phyloP scores from a whole-genome alignment of 1,140 invertebrate genomes.

The Monomorium pharaonis region DNA sequence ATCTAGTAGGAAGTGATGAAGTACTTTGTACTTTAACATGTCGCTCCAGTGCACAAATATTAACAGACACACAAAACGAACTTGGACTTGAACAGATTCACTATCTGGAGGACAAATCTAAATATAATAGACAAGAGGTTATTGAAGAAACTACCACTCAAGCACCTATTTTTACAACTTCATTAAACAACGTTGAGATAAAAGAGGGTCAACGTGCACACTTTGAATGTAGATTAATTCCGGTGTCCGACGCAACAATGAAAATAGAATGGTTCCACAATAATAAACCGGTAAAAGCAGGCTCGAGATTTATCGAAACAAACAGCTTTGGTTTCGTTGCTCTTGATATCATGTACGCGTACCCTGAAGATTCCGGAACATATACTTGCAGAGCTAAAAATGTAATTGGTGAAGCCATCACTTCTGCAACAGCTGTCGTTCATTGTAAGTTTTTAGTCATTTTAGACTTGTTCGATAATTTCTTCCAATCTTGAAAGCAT shows the following conservation, averaged over 20 bases:
- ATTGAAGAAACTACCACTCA: conserved; percentile 94
- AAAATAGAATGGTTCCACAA: conserved; percentile 99
- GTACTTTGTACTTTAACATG: conserved; percentile 90
- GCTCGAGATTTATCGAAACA: conserved; percentile 95
- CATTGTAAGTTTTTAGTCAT: conserved; percentile 86
- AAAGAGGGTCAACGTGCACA: conserved; percentile 98
- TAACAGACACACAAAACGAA: conserved; percentile 94
- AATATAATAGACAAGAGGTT: conserved; percentile 90
- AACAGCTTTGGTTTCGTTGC: conserved; percentile 98
- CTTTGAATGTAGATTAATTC: conserved; percentile 97
- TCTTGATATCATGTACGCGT: conserved; percentile 95
- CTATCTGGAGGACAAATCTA: conserved; percentile 93
- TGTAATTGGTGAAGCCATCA: conserved; percentile 94
- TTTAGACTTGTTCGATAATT: conserved; percentile 18
- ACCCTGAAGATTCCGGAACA: conserved; percentile 96
- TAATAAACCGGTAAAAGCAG: conserved; percentile 94
- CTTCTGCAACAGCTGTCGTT: conserved; percentile 91
- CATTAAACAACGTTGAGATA: conserved; percentile 95
- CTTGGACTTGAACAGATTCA: conserved; percentile 94
- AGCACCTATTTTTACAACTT: conserved; percentile 95
- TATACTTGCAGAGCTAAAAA: conserved; percentile 96
- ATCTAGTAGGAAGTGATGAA: conserved; percentile 94
- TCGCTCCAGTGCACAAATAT: conserved; percentile 91
- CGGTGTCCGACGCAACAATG: conserved; percentile 98
- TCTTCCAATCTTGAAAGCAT: background rate